phyloP scores from a whole-genome alignment of 2,113 vertebrate genomes.

The Thunnus thynnus region DNA sequence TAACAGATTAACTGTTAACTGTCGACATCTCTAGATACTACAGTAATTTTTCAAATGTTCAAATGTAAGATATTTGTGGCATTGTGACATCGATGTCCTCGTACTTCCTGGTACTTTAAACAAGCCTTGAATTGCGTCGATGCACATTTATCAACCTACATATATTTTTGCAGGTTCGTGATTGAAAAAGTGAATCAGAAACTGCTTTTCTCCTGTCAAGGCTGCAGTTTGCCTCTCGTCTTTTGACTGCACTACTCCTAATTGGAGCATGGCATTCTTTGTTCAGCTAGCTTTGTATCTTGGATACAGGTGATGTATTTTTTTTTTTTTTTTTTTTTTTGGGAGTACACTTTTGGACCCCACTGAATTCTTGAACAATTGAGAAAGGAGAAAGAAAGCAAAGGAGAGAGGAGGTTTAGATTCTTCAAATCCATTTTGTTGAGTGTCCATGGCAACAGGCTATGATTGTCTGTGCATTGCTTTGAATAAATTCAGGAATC shows the following conservation, averaged over 20 bases:
- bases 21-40: too few species aligned
- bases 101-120: background rate
- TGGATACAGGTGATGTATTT: conserved; percentile 30
- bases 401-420: conserved; percentile 39
- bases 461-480: conserved; percentile 28
- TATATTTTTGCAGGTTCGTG: background rate
- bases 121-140: background rate
- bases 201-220: conserved; percentile 6
- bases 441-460: conserved; percentile 76
- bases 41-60: too few species aligned
- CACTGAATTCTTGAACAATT: conserved; percentile 20
- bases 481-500: conserved; percentile 50
- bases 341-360: conserved; percentile 24
- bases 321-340: conserved; percentile 1
- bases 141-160: background rate
- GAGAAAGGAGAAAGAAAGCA: conserved; percentile 14
- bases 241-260: conserved; percentile 22
- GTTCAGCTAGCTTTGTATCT: conserved; percentile 43
- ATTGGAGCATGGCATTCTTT: conserved; percentile 52
- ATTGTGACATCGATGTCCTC: background rate
- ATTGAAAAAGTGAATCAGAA: background rate
- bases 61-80: background rate
- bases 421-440: conserved; percentile 51
- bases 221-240: conserved; percentile 9
- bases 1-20: too few species aligned